Evolutionary conservation across 92 coral and sea anemone species (phyloP), one percentile per base, ranked within the genome.

Genomic region (Actinostola sp.): DNA sequence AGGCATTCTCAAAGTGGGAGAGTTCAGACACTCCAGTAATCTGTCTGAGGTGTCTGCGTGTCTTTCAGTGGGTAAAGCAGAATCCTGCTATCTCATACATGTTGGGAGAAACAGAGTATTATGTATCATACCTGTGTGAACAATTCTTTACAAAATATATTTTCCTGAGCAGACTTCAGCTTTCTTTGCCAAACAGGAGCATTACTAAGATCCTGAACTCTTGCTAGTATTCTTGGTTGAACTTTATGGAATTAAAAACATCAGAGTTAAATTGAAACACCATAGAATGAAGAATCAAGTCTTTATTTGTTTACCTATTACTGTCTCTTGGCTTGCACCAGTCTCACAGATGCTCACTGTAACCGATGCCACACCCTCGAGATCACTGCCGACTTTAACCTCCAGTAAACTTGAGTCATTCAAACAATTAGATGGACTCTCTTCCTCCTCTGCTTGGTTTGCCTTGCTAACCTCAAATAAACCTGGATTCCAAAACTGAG

Each of bases 401-500:
- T 93, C 98, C 10, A 93, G 80, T 17, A 86, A 74, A 35, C 86
- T 74, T n/a, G 60, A 74, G 32, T 67, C 72, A 67, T 61, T 31
- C 12, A 39, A 0, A 8, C n/a, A 0, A 19, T 23, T 52, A 15
- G 86, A 50, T 6, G 61, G 65, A 44, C 69, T 50, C 2, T 79
- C 87, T 31, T 66, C 59, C n/a, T 85, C 91, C 44, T 85, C 88
- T 24, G 76, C 42, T 16, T 45, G 61, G 32, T 93, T 76, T 61
- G 91, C 88, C 57, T 94, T 92, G 68, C 82, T 85, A 1, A 94
- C 97, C 73, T 94, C 98, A 88, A 94, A 94, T 55, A 92, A 68
- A n/a, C 98, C 98, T 10, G 98, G 93, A 57, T 94, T 92, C 93
- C 98, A 84, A 56, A 94, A 94, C 87, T 91, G 93, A 45, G 98